phyloP scores from a whole-genome alignment of 2,113 vertebrate species.

The Psophia crepitans region DNA sequence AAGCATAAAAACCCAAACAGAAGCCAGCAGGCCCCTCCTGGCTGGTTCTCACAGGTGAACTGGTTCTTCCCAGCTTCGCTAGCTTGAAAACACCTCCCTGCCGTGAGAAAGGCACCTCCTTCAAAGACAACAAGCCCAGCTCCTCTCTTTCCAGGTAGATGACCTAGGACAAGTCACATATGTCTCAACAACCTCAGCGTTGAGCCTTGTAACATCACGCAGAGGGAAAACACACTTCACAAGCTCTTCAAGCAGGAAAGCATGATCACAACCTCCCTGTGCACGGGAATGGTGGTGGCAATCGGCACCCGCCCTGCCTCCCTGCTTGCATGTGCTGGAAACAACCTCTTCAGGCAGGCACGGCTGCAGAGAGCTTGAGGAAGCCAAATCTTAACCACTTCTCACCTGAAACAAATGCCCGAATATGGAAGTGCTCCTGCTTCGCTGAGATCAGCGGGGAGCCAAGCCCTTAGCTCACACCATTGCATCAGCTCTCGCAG shows the following conservation, averaged over 20 bases:
- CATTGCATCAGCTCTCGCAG: background rate
- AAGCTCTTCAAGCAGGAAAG: background rate
- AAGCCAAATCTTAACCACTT: background rate
- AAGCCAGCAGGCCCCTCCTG: conserved; percentile 24
- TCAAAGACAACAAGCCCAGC: conserved; percentile 6
- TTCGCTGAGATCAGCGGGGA: rapidly evolving
- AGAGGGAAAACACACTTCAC: background rate
- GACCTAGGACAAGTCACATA: conserved; percentile 25
- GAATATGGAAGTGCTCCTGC: background rate
- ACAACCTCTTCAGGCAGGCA: background rate
- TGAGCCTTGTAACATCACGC: background rate
- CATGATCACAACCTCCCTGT: rapidly evolving
- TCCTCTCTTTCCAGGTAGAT: conserved; percentile 54
- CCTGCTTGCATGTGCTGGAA: rapidly evolving
- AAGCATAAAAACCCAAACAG: conserved; percentile 48
- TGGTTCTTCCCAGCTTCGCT: conserved; percentile 2
- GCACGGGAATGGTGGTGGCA: rapidly evolving
- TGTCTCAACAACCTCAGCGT: background rate
- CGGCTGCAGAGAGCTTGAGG: background rate
- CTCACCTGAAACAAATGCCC: background rate
- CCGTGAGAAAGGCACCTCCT: conserved; percentile 42
- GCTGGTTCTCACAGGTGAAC: conserved; percentile 43
- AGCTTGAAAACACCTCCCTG: conserved; percentile 27
- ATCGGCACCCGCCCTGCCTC: rapidly evolving
- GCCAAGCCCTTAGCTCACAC: background rate